A percentile compares a stretch with the other conserved stretches of the same genome.
Conservation (phyloP, 1,140 invertebrate species). For the Physella acuta region DNA sequence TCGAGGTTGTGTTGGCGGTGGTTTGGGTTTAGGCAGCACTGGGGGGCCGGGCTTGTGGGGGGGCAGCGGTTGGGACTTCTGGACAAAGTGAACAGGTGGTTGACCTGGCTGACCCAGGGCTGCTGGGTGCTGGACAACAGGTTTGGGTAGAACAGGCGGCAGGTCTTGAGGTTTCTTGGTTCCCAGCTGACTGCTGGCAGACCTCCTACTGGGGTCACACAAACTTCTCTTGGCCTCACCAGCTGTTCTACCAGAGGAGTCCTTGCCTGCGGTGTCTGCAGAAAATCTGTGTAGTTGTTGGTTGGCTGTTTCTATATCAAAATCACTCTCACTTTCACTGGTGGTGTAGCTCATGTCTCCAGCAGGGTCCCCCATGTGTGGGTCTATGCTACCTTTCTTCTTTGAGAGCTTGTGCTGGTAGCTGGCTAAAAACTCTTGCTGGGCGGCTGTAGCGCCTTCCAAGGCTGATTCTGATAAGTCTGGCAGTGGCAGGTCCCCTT, state of each 20-base stretch:
- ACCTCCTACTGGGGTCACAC: background rate
- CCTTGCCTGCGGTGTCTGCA: background rate
- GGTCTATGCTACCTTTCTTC: constrained; percentile 40
- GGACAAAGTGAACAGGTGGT: background rate
- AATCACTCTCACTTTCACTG: constrained; percentile 37
- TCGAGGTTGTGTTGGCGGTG: background rate
- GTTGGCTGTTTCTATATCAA: constrained; percentile 32
- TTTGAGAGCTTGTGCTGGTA: constrained; percentile 13
- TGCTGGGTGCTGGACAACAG: background rate
- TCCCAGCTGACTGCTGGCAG: background rate
- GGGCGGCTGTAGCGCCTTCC: background rate
- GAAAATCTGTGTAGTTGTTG: background rate
- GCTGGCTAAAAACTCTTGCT: background rate
- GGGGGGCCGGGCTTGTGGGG: constrained; percentile 2
- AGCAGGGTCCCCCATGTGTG: constrained; percentile 27
- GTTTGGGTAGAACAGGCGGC: constrained; percentile 4
- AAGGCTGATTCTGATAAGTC: background rate
- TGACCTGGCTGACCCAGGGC: background rate
- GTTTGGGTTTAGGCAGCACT: constrained; percentile 3
- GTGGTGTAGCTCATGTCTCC: constrained; percentile 30
- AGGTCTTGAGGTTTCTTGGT: background rate
- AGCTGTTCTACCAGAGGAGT: background rate
- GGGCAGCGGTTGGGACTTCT: constrained; percentile 8
- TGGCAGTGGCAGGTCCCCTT: constrained; percentile 22
- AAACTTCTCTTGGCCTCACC: background rate